These are phyloP conservation scores for Bufotes viridis DNA, from an alignment of 2,797 vertebrate species.

Conservation along the genomic window DNA sequence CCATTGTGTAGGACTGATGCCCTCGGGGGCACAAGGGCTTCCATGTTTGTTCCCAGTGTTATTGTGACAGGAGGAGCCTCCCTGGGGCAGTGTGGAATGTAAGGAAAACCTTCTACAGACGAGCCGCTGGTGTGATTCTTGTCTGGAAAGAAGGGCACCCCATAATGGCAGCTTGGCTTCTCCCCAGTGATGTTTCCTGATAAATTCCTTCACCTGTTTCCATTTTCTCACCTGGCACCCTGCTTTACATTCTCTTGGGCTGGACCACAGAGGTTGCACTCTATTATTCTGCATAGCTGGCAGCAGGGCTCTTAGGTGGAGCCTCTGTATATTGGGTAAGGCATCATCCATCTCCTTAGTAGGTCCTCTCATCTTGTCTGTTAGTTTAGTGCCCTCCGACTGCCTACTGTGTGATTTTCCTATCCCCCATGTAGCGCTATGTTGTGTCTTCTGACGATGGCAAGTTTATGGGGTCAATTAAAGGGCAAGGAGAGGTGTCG, in stretches of 20 bases:
- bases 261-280: background rate
- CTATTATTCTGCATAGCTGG: background rate
- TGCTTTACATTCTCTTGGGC: background rate
- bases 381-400: no score
- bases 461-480: background rate
- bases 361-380: background rate
- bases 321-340: background rate
- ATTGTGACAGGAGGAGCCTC: constrained; percentile 9
- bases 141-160: background rate
- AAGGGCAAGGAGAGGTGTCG: background rate
- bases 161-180: background rate
- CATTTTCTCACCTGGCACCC: background rate
- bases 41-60: constrained; percentile 33
- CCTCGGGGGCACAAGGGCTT: constrained; percentile 4
- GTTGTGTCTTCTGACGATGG: no score
- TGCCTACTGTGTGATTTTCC: no score
- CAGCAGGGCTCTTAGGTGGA: no score
- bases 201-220: background rate
- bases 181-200: background rate
- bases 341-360: background rate
- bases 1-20: constrained; percentile 6
- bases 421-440: no score
- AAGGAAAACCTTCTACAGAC: background rate
- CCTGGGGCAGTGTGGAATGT: constrained; percentile 1
- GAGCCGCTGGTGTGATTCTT: background rate